Base-by-base conservation (phyloP, 1,140 invertebrate genomes). In the Drosophila fuyamai region DNA sequence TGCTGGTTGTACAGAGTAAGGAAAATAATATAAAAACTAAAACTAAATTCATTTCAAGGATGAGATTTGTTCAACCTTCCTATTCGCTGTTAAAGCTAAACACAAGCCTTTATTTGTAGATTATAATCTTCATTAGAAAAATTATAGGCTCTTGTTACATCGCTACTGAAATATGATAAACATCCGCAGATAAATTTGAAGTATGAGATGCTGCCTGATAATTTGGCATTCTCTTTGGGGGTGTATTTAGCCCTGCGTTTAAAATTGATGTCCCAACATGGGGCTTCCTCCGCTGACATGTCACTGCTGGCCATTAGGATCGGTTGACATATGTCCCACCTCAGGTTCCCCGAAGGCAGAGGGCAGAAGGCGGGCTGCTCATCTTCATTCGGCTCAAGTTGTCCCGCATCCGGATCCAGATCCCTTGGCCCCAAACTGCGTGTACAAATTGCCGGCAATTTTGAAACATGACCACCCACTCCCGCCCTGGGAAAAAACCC, bases 371-470 rank as follows among this genome's bases (percentile, higher is more conserved):
- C n/a, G 12, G 38, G 48, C 32, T 8, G 14, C 66, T 68, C 62
- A 56, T 74, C 68, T 54, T 74, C 57, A 73, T 74, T 62, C 70
- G 55, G 36, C 70, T 48, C 36, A 48, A 73, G 66, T 55, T 55
- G 66, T 67, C 29, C 40, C n/a, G 48, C 7, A 32, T 32, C 36
- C 10, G 38, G 38, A n/a, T 9, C 51, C 13, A 14, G 6, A n/a
- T 29, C 36, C 63, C 3, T 38, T 56, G 43, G 36, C 27, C 18
- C 14, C 55, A 67, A 67, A 59, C 38, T 51, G 18, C 29, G 50
- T 62, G 51, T 62, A 74, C 71, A 74, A 74, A 74, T 74, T 74
- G 71, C 50, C 18, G 50, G 70, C 70, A 74, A 74, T 74, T 74
- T 74, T 74, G 57, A 62, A 62, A 62, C 57, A 72, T 53, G 70